Evolutionary conservation across 2,888 invertebrate species (phyloP).

Genomic region (Torymus aiolomorphi): DNA sequence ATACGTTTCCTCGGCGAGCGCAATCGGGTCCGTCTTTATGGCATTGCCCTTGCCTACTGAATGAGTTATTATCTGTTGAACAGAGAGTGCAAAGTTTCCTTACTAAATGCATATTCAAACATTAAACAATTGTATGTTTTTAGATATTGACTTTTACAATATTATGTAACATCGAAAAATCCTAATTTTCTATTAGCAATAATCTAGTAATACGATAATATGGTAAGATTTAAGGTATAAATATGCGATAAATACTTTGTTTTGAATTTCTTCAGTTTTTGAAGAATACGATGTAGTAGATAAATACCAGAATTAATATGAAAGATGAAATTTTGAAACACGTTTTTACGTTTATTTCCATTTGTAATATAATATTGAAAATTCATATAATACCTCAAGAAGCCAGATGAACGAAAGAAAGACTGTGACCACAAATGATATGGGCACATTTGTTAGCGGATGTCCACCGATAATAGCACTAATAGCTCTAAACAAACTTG

Average conservation of each 20-base stretch:
- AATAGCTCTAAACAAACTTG: slow-evolving; percentile 79
- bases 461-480: slow-evolving; percentile 80
- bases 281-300: not conserved
- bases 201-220: no score
- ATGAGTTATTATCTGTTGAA: slow-evolving; percentile 68
- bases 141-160: not conserved
- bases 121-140: slow-evolving; percentile 5
- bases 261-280: not conserved
- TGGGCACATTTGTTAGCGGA: slow-evolving; percentile 78
- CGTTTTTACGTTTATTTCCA: not conserved
- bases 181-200: no score
- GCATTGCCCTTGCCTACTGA: slow-evolving; percentile 69
- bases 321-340: not conserved
- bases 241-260: no score
- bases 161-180: no score
- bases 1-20: slow-evolving; percentile 79
- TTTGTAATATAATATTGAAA: no score
- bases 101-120: slow-evolving; percentile 4
- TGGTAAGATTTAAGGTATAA: no score
- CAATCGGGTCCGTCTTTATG: slow-evolving; percentile 79
- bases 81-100: not conserved
- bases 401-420: slow-evolving; percentile 80
- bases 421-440: slow-evolving; percentile 78
- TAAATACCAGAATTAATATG: not conserved
- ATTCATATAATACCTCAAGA: slow-evolving; percentile 76